Evolutionary conservation across 2,797 vertebrate species (phyloP).

Genomic region (Sebastes diaconus): DNA sequence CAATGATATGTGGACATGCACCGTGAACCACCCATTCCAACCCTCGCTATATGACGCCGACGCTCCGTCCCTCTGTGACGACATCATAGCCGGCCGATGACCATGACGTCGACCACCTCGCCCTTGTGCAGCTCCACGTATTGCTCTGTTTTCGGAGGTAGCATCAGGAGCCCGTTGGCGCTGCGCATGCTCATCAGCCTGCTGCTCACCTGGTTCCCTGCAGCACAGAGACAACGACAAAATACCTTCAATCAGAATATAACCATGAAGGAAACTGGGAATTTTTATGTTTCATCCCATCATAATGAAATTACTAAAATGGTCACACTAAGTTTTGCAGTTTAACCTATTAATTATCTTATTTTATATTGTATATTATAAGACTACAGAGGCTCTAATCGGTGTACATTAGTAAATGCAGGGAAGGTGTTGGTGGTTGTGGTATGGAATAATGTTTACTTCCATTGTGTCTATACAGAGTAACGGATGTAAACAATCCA

Average conservation of each 20-base stretch:
- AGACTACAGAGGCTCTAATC: not conserved
- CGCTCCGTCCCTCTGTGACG: constrained; percentile 69
- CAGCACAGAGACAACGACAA: not conserved
- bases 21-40: constrained; percentile 89
- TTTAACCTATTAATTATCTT: not conserved
- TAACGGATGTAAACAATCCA: not conserved
- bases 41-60: constrained; percentile 71
- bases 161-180: constrained; percentile 99
- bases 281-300: not conserved
- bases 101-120: constrained; percentile 99
- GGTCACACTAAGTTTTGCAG: not conserved
- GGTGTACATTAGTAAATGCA: not conserved
- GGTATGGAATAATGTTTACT: not conserved
- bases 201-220: constrained; percentile 99
- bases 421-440: not conserved
- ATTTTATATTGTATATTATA: not conserved
- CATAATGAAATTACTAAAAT: not conserved
- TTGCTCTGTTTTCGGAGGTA: constrained; percentile 99
- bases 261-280: not conserved
- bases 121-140: constrained; percentile 99
- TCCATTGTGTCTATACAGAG: not conserved
- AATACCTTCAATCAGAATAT: not conserved
- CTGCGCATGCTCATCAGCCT: constrained; percentile 99
- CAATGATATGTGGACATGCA: constrained; percentile 99
- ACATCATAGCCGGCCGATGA: constrained; percentile 99